These are phyloP conservation scores for Gibbula magus DNA, from an alignment of 2,888 invertebrate species.

Conservation along the genomic window DNA sequence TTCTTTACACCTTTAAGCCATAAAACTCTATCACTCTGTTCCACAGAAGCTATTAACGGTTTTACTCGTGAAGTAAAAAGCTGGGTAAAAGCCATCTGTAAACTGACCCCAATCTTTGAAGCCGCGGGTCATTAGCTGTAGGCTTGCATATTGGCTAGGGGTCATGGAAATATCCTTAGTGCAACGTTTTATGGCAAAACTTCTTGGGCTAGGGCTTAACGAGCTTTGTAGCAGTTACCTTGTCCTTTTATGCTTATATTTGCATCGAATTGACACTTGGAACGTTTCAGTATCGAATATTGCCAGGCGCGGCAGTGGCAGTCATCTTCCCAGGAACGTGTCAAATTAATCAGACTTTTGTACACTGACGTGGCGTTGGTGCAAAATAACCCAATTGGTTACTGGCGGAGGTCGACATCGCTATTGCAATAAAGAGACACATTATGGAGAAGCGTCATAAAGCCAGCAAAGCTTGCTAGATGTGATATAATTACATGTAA, in stretches of 20 bases:
- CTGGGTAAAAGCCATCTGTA: not conserved
- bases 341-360: not conserved
- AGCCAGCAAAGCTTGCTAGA: not conserved
- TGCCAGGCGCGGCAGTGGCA: not conserved
- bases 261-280: not conserved
- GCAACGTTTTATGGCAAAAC: not conserved
- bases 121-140: not conserved
- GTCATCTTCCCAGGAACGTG: not conserved
- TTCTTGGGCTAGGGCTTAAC: not conserved
- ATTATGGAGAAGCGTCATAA: conserved; percentile 1
- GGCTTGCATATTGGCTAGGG: not conserved
- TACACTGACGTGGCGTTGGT: not conserved
- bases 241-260: not conserved
- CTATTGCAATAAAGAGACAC: conserved; percentile 6
- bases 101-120: not conserved
- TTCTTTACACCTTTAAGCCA: not conserved
- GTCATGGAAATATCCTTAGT: not conserved
- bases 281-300: not conserved
- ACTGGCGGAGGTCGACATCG: not conserved
- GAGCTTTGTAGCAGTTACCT: not conserved
- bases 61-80: not conserved
- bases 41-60: not conserved
- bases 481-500: conserved; percentile 16
- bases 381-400: not conserved
- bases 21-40: not conserved